These are phyloP conservation scores for Corvus moneduloides DNA, from an alignment of 2,113 vertebrate genomes.

Conservation along the genomic window DNA sequence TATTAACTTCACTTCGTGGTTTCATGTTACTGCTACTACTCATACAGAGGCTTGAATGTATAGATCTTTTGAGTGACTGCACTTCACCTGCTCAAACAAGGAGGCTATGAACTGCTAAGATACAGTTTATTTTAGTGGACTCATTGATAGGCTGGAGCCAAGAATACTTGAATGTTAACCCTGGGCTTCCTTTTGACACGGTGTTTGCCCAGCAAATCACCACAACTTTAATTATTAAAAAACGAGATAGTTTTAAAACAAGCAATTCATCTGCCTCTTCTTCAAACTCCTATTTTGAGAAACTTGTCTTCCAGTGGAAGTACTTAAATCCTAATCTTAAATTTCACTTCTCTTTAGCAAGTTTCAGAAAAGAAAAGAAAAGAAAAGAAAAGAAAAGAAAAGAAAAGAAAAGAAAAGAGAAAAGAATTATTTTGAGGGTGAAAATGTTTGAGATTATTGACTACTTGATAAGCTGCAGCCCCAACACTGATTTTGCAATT, in stretches of 20 bases:
- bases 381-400: neutral
- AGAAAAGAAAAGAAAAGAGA: too few relatives aligned
- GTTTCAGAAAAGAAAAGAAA: too few relatives aligned
- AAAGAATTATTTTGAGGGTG: neutral
- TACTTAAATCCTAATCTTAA: neutral
- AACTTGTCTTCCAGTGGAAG: neutral
- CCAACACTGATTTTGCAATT: neutral
- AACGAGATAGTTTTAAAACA: neutral
- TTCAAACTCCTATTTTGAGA: neutral
- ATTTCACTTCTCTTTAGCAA: neutral
- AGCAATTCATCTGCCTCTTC: neutral
- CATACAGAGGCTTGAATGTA: neutral
- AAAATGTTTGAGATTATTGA: neutral
- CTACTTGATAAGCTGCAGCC: neutral
- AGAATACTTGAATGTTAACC: neutral
- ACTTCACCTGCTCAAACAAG: neutral
- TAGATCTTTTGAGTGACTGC: neutral
- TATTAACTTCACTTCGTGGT: neutral
- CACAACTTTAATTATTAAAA: neutral
- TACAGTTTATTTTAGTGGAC: neutral
- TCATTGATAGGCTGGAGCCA: neutral
- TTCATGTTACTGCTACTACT: neutral
- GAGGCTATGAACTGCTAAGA: neutral
- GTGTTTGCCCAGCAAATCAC: neutral
- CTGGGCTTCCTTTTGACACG: neutral